These are phyloP conservation scores for Xenopus laevis DNA, from an alignment of 2,113 vertebrate genomes.

Conservation along the genomic window DNA sequence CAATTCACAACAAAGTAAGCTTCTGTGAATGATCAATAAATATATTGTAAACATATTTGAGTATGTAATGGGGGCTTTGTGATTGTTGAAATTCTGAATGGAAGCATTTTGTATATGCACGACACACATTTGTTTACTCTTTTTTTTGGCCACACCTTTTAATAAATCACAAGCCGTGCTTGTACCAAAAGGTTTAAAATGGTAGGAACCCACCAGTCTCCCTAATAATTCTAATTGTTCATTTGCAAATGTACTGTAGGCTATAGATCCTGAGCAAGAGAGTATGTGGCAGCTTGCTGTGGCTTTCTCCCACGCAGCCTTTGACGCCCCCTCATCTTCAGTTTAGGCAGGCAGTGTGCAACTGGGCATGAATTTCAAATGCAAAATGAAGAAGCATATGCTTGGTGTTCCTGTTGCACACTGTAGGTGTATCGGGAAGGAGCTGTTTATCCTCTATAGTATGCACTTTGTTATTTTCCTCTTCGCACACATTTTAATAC, in stretches of 20 bases:
- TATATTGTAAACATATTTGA: too few species aligned
- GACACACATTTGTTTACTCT: too few species aligned
- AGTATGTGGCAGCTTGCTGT: conserved; percentile 47
- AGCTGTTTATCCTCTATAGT: conserved; percentile 44
- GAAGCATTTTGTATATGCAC: too few species aligned
- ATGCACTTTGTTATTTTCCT: conserved; percentile 29
- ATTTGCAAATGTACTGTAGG: conserved; percentile 39
- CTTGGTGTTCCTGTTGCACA: conserved; percentile 47
- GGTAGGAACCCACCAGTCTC: background rate
- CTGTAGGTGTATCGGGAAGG: conserved; percentile 47
- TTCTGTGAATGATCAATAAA: too few species aligned
- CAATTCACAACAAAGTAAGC: too few species aligned
- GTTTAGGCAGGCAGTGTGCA: conserved; percentile 49
- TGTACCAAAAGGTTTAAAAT: too few species aligned
- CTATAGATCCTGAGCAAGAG: conserved; percentile 21
- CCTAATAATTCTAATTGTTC: conserved; percentile 41
- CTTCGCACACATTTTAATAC: background rate
- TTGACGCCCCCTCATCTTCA: conserved; percentile 52
- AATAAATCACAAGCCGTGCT: too few species aligned
- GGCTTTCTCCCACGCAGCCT: conserved; percentile 50
- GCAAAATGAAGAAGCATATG: conserved; percentile 45
- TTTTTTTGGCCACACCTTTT: too few species aligned
- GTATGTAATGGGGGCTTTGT: too few species aligned
- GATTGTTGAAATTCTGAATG: too few species aligned
- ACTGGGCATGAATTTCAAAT: conserved; percentile 51